These are phyloP conservation scores for Drosophila ezoana DNA, from an alignment of 2,888 invertebrate genomes.

Conservation along the genomic window DNA sequence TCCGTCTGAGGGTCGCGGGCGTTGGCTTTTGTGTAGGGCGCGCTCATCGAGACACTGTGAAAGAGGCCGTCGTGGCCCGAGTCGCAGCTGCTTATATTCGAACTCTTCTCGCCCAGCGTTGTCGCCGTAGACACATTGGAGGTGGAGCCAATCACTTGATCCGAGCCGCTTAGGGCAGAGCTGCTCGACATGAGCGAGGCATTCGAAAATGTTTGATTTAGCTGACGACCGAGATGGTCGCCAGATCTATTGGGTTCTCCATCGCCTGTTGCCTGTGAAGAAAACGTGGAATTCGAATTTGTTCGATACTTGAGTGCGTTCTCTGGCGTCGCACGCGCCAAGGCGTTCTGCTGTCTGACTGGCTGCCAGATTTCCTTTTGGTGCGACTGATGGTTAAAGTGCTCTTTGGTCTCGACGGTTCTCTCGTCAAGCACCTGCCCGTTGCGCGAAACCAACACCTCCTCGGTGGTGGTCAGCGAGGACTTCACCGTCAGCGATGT, in stretches of 20 bases:
- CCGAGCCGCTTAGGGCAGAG: slow-evolving; percentile 58
- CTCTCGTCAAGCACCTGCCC: slow-evolving; percentile 90
- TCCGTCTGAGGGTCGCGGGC: slow-evolving; percentile 57
- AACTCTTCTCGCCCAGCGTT: slow-evolving; percentile 71
- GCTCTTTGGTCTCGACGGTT: slow-evolving; percentile 89
- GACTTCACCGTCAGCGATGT: slow-evolving; percentile 90
- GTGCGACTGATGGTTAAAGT: slow-evolving; percentile 89
- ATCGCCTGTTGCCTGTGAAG: slow-evolving; percentile 52
- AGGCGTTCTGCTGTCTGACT: slow-evolving; percentile 44
- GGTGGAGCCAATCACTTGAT: slow-evolving; percentile 57
- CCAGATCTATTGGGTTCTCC: slow-evolving; percentile 33
- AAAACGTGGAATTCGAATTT: slow-evolving; percentile 67
- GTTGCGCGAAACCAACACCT: slow-evolving; percentile 89
- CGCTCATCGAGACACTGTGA: slow-evolving; percentile 76
- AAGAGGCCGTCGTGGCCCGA: slow-evolving; percentile 82
- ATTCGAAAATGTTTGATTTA: slow-evolving; percentile 77
- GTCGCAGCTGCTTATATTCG: slow-evolving; percentile 80
- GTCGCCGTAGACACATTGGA: slow-evolving; percentile 57
- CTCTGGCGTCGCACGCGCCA: slow-evolving; percentile 60
- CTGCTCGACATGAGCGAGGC: slow-evolving; percentile 65
- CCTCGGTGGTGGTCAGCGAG: slow-evolving; percentile 89
- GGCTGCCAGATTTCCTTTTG: slow-evolving; percentile 90
- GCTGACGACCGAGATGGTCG: slow-evolving; percentile 51
- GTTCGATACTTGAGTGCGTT: slow-evolving; percentile 66
- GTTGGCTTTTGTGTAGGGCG: slow-evolving; percentile 44